Percentiles rank a stretch among this genome's conserved stretches.
These are phyloP conservation scores for Phyto melanocephala DNA, from an alignment of 2,888 invertebrate genomes.

Conservation along the genomic window DNA sequence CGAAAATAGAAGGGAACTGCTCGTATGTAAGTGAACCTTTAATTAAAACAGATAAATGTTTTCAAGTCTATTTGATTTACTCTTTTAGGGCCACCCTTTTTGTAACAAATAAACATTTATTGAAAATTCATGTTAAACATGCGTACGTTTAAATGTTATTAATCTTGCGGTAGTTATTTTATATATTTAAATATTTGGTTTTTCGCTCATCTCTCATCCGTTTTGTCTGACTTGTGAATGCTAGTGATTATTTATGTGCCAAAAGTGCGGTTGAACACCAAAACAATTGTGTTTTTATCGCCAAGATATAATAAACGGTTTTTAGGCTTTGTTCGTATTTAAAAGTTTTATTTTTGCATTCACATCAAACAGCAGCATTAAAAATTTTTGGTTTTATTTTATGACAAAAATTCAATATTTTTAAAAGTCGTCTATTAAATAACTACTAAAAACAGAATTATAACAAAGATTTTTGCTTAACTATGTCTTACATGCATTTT, in stretches of 20 bases:
- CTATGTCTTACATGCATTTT: too few species aligned
- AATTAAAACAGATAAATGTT: too few species aligned
- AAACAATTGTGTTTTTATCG: conserved; percentile 62
- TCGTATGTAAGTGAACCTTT: background rate
- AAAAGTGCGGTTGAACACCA: conserved; percentile 55
- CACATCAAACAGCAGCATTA: conserved; percentile 25
- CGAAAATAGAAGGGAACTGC: background rate
- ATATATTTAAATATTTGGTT: background rate
- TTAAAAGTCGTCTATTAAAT: too few species aligned
- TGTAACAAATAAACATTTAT: conserved; percentile 11
- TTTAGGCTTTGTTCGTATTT: conserved; percentile 6
- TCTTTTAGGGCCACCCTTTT: background rate
- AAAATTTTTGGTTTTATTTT: background rate
- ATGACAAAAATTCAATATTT: background rate
- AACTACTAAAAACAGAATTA: too few species aligned
- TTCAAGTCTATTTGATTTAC: background rate
- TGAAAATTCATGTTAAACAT: conserved; percentile 42
- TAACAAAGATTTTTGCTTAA: too few species aligned
- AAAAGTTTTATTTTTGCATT: background rate
- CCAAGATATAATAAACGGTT: conserved; percentile 55
- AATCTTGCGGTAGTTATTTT: conserved; percentile 32
- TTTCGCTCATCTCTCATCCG: too few species aligned
- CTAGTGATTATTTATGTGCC: conserved; percentile 52
- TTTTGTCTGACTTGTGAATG: conserved; percentile 46
- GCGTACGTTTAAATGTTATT: conserved; percentile 39